These are phyloP conservation scores for Lamellibrachia columna DNA, from an alignment of 2,888 invertebrate genomes.

Conservation along the genomic window DNA sequence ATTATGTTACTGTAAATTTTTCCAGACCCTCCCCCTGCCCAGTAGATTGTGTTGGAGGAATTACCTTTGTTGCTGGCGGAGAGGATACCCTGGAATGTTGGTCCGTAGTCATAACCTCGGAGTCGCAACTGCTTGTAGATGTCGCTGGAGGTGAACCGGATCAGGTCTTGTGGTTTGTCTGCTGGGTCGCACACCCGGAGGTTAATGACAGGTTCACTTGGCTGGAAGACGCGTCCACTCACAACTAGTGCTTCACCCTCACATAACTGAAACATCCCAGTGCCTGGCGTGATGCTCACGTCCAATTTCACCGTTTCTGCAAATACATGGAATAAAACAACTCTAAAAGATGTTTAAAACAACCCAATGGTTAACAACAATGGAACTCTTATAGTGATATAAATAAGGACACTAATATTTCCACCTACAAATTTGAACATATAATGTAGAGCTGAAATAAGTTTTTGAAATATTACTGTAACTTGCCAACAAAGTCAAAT, in stretches of 20 bases:
- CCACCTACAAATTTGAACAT: no score
- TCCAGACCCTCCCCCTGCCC: neutral
- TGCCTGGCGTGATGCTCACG: constrained; percentile 59
- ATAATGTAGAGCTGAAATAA: neutral
- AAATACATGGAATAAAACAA: neutral
- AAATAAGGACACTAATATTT: no score
- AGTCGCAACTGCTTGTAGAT: constrained; percentile 65
- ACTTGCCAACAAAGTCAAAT: no score
- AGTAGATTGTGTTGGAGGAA: neutral
- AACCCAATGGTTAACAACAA: neutral
- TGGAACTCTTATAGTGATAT: neutral
- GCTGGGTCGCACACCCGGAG: constrained; percentile 28
- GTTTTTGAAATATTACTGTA: neutral
- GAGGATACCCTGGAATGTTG: constrained; percentile 74
- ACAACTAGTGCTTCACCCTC: constrained; percentile 87
- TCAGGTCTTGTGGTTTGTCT: constrained; percentile 26
- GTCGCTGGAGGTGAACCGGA: constrained; percentile 56
- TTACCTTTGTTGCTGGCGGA: constrained; percentile 71
- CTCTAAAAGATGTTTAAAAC: no score
- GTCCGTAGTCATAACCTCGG: constrained; percentile 66
- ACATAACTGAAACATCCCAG: constrained; percentile 80
- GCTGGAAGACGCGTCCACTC: constrained; percentile 70
- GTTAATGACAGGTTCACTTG: constrained; percentile 36
- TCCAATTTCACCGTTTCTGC: constrained; percentile 60
- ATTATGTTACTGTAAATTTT: neutral